Evolutionary conservation across 2,113 vertebrate species (phyloP).

Genomic region (Barnardius zonarius): DNA sequence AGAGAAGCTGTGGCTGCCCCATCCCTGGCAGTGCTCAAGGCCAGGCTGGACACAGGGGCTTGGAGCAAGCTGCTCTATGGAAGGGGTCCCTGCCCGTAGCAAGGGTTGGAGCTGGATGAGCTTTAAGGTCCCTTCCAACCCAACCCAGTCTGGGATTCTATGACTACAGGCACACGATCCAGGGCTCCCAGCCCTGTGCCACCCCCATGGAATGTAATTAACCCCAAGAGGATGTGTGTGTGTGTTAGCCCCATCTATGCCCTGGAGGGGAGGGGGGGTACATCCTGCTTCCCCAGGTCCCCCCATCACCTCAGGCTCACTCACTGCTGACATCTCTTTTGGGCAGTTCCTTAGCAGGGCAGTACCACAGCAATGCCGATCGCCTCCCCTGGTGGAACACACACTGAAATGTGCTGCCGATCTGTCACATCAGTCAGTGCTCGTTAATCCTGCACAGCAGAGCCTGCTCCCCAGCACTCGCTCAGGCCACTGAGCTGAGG

Average conservation of each 20-base stretch:
- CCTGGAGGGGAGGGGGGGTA: fast-evolving
- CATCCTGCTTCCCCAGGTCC: neutral
- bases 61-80: neutral
- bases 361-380: neutral
- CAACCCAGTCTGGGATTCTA: neutral
- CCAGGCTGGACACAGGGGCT: no score
- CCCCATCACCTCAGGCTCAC: fast-evolving
- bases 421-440: neutral
- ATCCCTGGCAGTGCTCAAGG: no score
- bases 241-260: fast-evolving
- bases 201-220: neutral
- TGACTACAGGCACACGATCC: fast-evolving
- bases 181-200: neutral
- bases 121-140: neutral
- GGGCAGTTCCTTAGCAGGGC: neutral
- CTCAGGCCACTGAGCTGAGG: neutral
- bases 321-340: fast-evolving
- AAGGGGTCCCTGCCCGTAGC: neutral
- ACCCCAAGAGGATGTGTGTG: neutral
- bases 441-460: neutral
- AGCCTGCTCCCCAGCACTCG: neutral
- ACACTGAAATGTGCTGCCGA: neutral
- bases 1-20: no score
- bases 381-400: neutral
- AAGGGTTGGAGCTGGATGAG: neutral